Percentiles rank a stretch among this genome's conserved stretches.
phyloP scores from a whole-genome alignment of 1,140 invertebrate species.

The Bombus confusus region DNA sequence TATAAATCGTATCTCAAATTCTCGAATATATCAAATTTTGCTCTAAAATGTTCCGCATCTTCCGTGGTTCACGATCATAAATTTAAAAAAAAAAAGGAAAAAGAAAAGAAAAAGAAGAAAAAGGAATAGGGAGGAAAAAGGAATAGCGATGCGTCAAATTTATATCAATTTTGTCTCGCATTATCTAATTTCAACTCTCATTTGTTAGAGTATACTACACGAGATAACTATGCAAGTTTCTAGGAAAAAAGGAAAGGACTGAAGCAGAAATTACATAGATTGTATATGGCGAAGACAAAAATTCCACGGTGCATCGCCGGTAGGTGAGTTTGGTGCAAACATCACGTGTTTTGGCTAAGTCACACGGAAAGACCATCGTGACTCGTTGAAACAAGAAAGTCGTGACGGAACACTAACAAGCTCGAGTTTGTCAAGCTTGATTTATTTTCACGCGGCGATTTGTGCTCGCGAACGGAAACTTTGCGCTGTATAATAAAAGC shows the following conservation, averaged over 20 bases:
- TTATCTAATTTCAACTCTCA: neutral
- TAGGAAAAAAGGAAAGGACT: neutral
- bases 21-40: neutral
- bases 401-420: slow-evolving; percentile 1
- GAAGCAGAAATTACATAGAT: neutral
- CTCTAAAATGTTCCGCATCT: neutral
- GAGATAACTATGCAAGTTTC: neutral
- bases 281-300: neutral
- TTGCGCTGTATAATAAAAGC: slow-evolving; percentile 6
- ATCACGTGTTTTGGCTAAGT: neutral
- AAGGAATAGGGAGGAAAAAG: neutral
- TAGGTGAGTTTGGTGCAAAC: neutral
- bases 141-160: neutral
- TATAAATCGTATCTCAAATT: too few relatives aligned
- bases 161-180: neutral
- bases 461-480: neutral
- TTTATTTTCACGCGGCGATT: neutral
- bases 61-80: too few relatives aligned
- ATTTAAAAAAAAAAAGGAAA: too few relatives aligned
- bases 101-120: neutral
- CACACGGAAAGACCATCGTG: neutral
- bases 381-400: neutral
- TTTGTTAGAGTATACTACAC: neutral
- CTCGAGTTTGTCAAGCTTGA: slow-evolving; percentile 19
- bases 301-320: neutral